Conservation (phyloP, 2,888 invertebrate genomes). For the Lamellibrachia columna region DNA sequence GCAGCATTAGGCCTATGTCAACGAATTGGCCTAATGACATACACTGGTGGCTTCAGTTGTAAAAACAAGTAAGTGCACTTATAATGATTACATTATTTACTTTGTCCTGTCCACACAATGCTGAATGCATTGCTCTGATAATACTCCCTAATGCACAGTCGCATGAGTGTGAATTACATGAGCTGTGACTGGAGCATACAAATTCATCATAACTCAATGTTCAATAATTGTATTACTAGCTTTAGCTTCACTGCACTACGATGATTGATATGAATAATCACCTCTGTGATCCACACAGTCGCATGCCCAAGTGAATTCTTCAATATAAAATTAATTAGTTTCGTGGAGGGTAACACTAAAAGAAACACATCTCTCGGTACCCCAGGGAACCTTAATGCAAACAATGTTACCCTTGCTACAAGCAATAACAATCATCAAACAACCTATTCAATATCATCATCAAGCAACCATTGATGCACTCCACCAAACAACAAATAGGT, state of each 20-base stretch:
- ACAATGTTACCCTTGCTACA: not conserved
- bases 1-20: not conserved
- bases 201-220: not conserved
- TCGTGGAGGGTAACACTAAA: not conserved
- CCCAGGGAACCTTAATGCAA: not conserved
- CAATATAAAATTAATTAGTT: not conserved
- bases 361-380: not conserved
- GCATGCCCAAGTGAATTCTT: not conserved
- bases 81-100: slow-evolving; percentile 9
- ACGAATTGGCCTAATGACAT: not conserved
- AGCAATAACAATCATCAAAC: not conserved
- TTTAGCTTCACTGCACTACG: not conserved
- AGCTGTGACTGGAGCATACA: not conserved
- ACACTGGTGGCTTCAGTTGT: not conserved
- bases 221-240: slow-evolving; percentile 16
- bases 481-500: not conserved
- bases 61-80: slow-evolving; percentile 16
- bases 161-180: not conserved
- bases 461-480: not conserved
- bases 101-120: not conserved
- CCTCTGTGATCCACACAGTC: not conserved
- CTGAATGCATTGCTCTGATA: not conserved
- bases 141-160: not conserved
- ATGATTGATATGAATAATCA: not conserved
- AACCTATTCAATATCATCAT: not conserved